These are phyloP conservation scores for Passer domesticus DNA, from an alignment of 2,113 vertebrate genomes.

Conservation along the genomic window DNA sequence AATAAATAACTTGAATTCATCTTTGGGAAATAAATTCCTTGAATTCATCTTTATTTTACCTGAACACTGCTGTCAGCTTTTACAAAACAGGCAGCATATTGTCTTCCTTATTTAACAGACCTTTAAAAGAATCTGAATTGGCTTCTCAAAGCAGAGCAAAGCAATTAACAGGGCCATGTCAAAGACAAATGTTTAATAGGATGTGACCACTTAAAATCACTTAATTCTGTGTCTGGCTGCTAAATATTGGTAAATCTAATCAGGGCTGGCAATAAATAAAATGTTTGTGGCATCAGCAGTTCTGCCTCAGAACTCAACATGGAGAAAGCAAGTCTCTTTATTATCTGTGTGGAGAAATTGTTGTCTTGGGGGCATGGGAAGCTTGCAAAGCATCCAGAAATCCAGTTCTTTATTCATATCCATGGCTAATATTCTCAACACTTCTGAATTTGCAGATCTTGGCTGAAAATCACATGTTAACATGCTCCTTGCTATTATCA, in stretches of 20 bases:
- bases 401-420: not conserved
- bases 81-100: not conserved
- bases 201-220: not conserved
- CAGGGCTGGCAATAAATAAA: constrained; percentile 19
- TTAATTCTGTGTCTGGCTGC: constrained; percentile 26
- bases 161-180: not conserved
- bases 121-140: constrained; percentile 6
- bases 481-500: not conserved
- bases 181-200: constrained; percentile 33
- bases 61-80: not conserved
- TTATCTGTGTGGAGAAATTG: not conserved
- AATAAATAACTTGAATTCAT: not conserved
- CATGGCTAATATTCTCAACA: not conserved
- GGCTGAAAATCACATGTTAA: constrained; percentile 11
- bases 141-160: constrained; percentile 26
- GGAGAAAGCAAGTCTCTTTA: constrained; percentile 2
- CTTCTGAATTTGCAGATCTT: not conserved
- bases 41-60: constrained; percentile 1
- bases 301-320: not conserved
- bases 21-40: not conserved
- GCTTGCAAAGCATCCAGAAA: not conserved
- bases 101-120: not conserved
- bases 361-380: not conserved
- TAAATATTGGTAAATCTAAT: constrained; percentile 32
- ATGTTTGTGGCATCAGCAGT: constrained; percentile 31